phyloP scores from a whole-genome alignment of 1,140 invertebrate species.

The Diabrotica undecimpunctata region DNA sequence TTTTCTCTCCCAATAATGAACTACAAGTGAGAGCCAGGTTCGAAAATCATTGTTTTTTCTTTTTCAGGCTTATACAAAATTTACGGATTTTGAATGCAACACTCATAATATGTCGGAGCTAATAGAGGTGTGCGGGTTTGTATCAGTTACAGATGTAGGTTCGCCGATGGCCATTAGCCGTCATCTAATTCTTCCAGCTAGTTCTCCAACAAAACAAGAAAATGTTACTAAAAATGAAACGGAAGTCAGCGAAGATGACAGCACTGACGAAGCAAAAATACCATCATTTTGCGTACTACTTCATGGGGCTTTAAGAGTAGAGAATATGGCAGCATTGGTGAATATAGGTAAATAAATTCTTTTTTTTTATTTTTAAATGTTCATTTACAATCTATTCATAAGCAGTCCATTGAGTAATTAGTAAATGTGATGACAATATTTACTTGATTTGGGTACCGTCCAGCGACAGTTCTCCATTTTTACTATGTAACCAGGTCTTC shows the following conservation, averaged over 20 bases:
- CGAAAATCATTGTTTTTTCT: neutral
- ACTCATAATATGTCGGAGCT: slow-evolving; percentile 60
- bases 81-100: slow-evolving; percentile 61
- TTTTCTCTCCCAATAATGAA: no score
- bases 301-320: slow-evolving; percentile 91
- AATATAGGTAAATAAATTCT: slow-evolving; percentile 55
- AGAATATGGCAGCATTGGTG: slow-evolving; percentile 80
- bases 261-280: slow-evolving; percentile 71
- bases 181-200: slow-evolving; percentile 80
- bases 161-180: slow-evolving; percentile 90
- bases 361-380: no score
- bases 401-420: no score
- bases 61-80: slow-evolving; percentile 59
- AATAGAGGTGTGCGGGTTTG: slow-evolving; percentile 77
- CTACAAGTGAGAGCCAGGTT: no score
- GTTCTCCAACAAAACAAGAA: slow-evolving; percentile 51
- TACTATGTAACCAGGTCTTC: no score
- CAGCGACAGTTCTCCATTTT: no score
- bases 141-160: slow-evolving; percentile 79
- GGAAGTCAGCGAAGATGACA: slow-evolving; percentile 61
- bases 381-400: no score
- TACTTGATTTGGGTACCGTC: no score
- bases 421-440: no score
- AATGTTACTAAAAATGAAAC: slow-evolving; percentile 58
- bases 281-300: slow-evolving; percentile 91